Evolutionary conservation across 2,797 vertebrate genomes (phyloP), one percentile per base, ranked within the genome.

Genomic region (Nannoperca obscura): DNA sequence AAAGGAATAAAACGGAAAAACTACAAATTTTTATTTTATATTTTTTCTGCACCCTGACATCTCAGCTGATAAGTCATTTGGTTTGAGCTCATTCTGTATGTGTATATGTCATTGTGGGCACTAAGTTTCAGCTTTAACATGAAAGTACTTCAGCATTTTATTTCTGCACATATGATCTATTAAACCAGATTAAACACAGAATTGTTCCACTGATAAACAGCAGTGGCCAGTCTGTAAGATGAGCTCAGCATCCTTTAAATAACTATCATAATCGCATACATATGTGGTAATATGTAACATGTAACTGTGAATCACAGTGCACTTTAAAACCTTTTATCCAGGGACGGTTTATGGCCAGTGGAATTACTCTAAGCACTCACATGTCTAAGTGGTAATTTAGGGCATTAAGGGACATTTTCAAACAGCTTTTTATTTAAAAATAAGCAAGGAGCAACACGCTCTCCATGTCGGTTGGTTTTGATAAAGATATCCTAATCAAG

Each of bases 311-410:
- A 52, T 79, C 34, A 71, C 2, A 0, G 12, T 27, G 67, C 47
- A 71, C 34, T 83, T 79, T 69, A 64, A 88, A 85, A 65, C 47
- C 30, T 71, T 52, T 85, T 60, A 76, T 59, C 2, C 2, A 15
- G 4, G 4, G 3, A 40, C 3, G 7, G 7, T 46, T 42, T 50
- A 10, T 44, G 17, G 54, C 70, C 34, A 38, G 6, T 30, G 11
- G 13, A 65, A 54, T 80, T 24, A 64, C 13, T 36, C 19, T 10
- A 52, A 55, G 44, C 22, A 59, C 65, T 70, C 34, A 38, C 7
- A 34, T 27, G 6, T 38, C 15, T 1, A 34, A 11, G 24, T 27
- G 2, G 38, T 40, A 64, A 30, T 83, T 67, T 24, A 52, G 9
- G 1, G 7, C 14, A 40, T 10, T 8, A 40, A 34, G 38, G 55